Base-by-base conservation (phyloP, 2,113 vertebrate species). In the Ellobius talpinus region DNA sequence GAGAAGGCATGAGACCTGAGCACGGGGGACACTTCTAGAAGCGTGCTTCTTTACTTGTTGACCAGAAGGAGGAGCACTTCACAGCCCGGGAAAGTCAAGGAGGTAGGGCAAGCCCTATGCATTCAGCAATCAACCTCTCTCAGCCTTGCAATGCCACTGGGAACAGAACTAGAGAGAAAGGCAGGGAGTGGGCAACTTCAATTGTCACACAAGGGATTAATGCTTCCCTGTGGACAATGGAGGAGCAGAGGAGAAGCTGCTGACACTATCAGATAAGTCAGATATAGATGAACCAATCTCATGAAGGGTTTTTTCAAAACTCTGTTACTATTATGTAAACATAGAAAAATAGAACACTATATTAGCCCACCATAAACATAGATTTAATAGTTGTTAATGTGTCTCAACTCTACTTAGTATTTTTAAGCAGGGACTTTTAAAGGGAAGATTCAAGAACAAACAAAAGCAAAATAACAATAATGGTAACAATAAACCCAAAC, bases 361-460 rank as follows among this genome's bases (percentile, higher is more conserved):
- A 74, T 65, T 86, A 70, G 63, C 13, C 47, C 1, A 63, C 36
- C 29, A 29, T 31, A 89, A 19, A 81, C 29, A 65, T 65, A 79
- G 29, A 85, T 78, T 74, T 91, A 66, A 74, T 9, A 85, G 45
- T 50, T 66, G n/a, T 61, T 73, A 89, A 58, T 52, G 23, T 61
- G 52, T 47, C 39, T 74, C 39, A 50, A 31, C 42, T 39, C 24
- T 42, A 63, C 31, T 72, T 72, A 58, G 29, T 26, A 45, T 78
- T 87, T 78, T 39, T 0, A 26, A 61, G 58, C 45, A 68, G 33
- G 17, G 19, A 19, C 63, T 88, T 52, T 52, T 70, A 87, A 88
- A 26, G 24, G 3, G 9, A 78, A 74, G 19, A 85, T 93, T 84
- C 11, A 61, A 93, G 55, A 78, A 85, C 88, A 91, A 96, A 82